Evolutionary conservation across 2,113 vertebrate genomes (phyloP).

Genomic region (Hoplias malabaricus): DNA sequence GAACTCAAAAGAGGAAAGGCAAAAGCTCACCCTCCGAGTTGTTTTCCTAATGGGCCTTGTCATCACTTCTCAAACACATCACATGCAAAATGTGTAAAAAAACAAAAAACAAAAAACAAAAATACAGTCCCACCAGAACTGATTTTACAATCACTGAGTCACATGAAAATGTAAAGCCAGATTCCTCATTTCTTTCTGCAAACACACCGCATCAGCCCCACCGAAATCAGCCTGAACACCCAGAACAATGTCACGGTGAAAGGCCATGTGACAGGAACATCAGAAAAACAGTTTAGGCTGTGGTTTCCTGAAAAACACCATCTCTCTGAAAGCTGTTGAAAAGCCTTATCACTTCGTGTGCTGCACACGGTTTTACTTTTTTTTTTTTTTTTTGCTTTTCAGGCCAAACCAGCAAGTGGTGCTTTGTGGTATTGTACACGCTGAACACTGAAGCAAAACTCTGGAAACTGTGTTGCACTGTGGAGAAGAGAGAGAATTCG

Average conservation of each 20-base stretch:
- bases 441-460: too few relatives aligned
- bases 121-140: neutral
- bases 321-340: neutral
- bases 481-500: too few relatives aligned
- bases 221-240: neutral
- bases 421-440: neutral
- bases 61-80: neutral
- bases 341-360: neutral
- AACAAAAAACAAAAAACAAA: neutral
- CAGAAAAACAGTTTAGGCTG: conserved; percentile 32
- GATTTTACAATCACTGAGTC: neutral
- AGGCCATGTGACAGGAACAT: conserved; percentile 45
- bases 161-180: neutral
- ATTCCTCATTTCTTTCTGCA: neutral
- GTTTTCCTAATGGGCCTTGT: conserved; percentile 21
- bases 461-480: too few relatives aligned
- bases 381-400: too few relatives aligned
- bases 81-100: neutral
- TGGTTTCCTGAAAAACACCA: conserved; percentile 46
- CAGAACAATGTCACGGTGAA: neutral
- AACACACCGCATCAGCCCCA: neutral
- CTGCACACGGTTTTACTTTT: neutral
- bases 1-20: conserved; percentile 57
- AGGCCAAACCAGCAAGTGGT: neutral
- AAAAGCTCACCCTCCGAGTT: conserved; percentile 18